Evolutionary conservation across 2,797 vertebrate species (phyloP).

Genomic region (Sparidentex hasta): DNA sequence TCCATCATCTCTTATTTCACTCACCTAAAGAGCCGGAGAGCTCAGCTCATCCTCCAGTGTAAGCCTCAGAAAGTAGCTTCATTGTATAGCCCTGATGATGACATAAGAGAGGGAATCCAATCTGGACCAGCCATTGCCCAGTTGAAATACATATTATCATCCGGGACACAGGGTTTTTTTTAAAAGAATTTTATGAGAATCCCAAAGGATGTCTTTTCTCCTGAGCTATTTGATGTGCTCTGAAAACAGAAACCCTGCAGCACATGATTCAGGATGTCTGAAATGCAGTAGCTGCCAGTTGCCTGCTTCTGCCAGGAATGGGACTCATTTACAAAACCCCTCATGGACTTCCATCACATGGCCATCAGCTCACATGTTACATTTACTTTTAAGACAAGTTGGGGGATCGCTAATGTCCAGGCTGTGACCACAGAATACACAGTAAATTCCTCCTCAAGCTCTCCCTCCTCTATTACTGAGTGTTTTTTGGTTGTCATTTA

Average conservation of each 20-base stretch:
- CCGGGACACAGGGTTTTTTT: neutral
- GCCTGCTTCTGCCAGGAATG: slow-evolving; percentile 15
- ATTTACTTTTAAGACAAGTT: neutral
- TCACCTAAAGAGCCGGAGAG: neutral
- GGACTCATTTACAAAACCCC: slow-evolving; percentile 34
- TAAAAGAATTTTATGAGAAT: neutral
- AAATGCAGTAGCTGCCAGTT: slow-evolving; percentile 32
- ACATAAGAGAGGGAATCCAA: slow-evolving; percentile 25
- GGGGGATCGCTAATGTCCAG: neutral
- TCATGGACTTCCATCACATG: slow-evolving; percentile 23
- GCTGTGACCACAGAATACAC: neutral
- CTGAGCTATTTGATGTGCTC: slow-evolving; percentile 60
- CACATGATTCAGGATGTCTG: slow-evolving; percentile 35
- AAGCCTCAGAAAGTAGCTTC: slow-evolving; percentile 13
- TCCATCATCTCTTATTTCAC: slow-evolving; percentile 40
- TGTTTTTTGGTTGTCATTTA: neutral
- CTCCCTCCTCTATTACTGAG: neutral
- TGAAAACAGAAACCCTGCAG: slow-evolving; percentile 59
- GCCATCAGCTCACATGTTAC: slow-evolving; percentile 12
- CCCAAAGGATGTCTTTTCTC: slow-evolving; percentile 36
- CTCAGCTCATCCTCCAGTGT: slow-evolving; percentile 11
- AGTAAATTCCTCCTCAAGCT: neutral
- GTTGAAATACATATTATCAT: slow-evolving; percentile 52
- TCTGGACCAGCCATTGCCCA: slow-evolving; percentile 12
- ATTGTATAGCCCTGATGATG: slow-evolving; percentile 25